Evolutionary conservation across 1,140 invertebrate species (phyloP), one percentile per base, ranked within the genome.

Genomic region (Cydia splendana): DNA sequence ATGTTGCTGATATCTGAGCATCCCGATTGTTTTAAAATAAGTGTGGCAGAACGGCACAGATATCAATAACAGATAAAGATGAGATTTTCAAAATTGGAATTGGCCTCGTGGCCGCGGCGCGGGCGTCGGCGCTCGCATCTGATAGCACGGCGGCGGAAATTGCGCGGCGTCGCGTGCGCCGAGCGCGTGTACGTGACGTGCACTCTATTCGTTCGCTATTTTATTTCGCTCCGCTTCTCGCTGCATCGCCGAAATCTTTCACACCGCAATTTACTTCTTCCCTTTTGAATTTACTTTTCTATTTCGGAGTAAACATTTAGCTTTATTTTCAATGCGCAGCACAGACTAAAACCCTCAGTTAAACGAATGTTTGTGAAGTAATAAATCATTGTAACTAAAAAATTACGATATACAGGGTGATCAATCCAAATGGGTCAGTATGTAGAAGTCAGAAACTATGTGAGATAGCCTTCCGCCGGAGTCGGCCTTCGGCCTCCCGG

Each of bases 141-240:
- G 90, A 90, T 88, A 83, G 83, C 82, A 77, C 81, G 82, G 84
- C 82, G 76, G 84, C 91, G 91, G 91, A 92, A 92, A 92, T 92
- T 92, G 88, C 85, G 83, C 85, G 86, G 83, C 88, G 87, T 90
- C 88, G 88, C 89, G 85, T 89, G 89, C 89, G 88, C 85, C 82
- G 74, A 62, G 82, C 81, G 84, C 87, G 81, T 87, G 87, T 79
- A 77, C 78, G 77, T 87, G 88, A 87, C 89, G 83, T 88, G 85
- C 84, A 81, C 82, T 82, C 81, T 78, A 77, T 78, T 84, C 83
- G 77, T 76, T 77, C 65, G 71, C 79, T 81, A 86, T 82, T 87
- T 86, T 88, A 87, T 88, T 89, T 85, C 77, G 77, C 80, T 83
- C 80, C 79, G 79, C 77, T 85, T 82, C 80, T 82, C 80, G 77